phyloP scores from a whole-genome alignment of 2,888 invertebrate genomes.

The Troides aeacus region DNA sequence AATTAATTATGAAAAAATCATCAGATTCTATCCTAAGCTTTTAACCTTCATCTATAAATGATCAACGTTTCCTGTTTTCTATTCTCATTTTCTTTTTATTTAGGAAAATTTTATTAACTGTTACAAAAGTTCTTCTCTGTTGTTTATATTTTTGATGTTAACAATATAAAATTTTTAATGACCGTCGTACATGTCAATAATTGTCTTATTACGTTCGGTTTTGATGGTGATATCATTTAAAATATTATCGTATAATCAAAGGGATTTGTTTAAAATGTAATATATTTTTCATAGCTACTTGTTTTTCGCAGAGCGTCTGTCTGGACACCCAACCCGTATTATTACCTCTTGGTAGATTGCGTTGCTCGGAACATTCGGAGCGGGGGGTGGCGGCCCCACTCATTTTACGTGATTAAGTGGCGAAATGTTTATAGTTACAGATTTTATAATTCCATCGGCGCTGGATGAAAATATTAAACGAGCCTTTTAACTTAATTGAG shows the following conservation, averaged over 20 bases:
- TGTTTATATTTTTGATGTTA: too few species aligned
- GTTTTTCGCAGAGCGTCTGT: conserved; percentile 30
- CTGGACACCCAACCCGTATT: conserved; percentile 31
- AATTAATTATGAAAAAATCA: too few species aligned
- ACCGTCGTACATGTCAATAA: background rate
- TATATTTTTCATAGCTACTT: conserved; percentile 31
- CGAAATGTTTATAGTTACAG: conserved; percentile 67
- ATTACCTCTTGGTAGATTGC: conserved; percentile 54
- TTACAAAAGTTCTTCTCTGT: too few species aligned
- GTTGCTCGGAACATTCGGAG: conserved; percentile 53
- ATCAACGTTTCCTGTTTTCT: too few species aligned
- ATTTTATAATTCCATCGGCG: conserved; percentile 47
- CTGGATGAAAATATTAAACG: conserved; percentile 38
- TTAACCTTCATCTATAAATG: too few species aligned
- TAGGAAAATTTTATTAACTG: too few species aligned
- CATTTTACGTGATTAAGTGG: conserved; percentile 72
- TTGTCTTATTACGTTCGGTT: conserved; percentile 2
- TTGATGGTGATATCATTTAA: conserved; percentile 12
- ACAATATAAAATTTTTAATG: too few species aligned
- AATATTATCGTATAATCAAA: conserved; percentile 4
- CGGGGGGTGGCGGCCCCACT: conserved; percentile 51
- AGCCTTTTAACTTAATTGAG: conserved; percentile 33
- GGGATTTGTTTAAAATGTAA: conserved; percentile 29
- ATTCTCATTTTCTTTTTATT: too few species aligned
- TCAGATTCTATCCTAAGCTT: too few species aligned